Conservation (phyloP, 2,797 vertebrate species). For the Platyrinchus mystaceus region DNA sequence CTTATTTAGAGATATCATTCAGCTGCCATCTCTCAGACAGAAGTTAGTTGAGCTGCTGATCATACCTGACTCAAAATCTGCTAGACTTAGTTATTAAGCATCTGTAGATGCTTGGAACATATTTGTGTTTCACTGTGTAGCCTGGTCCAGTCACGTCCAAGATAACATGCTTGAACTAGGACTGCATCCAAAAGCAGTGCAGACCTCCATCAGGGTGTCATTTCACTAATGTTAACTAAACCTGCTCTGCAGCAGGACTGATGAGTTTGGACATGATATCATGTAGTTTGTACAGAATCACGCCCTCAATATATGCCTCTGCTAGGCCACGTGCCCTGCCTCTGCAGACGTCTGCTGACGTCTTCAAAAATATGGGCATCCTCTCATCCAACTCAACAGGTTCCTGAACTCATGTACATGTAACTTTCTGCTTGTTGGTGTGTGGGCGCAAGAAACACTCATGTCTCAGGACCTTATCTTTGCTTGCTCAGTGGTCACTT, state of each 20-base stretch:
- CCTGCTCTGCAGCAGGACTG: not conserved
- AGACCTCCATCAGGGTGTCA: not conserved
- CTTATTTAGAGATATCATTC: not conserved
- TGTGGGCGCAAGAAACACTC: not conserved
- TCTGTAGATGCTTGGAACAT: not conserved
- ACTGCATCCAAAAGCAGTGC: not conserved
- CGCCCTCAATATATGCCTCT: rapidly evolving
- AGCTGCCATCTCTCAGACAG: not conserved
- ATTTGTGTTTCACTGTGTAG: not conserved
- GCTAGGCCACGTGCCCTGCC: not conserved
- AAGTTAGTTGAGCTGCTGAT: not conserved
- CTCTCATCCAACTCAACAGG: not conserved
- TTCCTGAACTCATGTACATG: not conserved
- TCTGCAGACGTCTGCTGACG: not conserved
- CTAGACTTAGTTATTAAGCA: not conserved
- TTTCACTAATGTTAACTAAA: not conserved
- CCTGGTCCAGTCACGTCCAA: not conserved
- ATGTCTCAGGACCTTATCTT: not conserved
- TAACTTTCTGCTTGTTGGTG: not conserved
- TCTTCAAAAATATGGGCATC: not conserved
- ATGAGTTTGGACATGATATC: not conserved
- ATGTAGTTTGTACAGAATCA: not conserved
- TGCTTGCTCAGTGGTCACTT: not conserved
- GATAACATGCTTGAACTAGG: not conserved
- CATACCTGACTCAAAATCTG: not conserved